phyloP scores from a whole-genome alignment of 64 coral and sea anemone genomes.

The Astreopora myriophthalma region DNA sequence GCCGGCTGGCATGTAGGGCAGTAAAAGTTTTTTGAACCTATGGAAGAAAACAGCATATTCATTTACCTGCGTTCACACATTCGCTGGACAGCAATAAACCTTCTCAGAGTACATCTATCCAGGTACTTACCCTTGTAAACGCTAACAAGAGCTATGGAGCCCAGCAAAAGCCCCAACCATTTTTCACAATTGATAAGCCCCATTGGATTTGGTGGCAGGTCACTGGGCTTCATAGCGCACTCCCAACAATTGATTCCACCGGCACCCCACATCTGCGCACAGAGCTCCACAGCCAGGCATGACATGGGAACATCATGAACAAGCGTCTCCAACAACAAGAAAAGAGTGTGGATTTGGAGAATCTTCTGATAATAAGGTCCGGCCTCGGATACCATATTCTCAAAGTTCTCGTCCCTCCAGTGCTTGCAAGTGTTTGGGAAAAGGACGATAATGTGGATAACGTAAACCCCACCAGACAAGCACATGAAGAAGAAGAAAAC shows the following conservation, averaged over 20 bases:
- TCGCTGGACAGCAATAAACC: no score
- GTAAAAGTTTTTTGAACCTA: no score
- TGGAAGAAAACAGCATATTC: no score
- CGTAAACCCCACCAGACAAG: conserved; percentile 79
- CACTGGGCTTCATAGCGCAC: conserved; percentile 45
- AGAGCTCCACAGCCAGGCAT: conserved; percentile 84
- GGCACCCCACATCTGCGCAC: conserved; percentile 87
- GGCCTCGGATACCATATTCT: conserved; percentile 80
- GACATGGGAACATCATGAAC: conserved; percentile 92
- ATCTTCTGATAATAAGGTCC: conserved; percentile 87
- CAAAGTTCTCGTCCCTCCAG: conserved; percentile 87
- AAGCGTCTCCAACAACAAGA: conserved; percentile 81
- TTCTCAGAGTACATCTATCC: no score
- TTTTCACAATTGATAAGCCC: conserved; percentile 68
- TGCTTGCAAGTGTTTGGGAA: conserved; percentile 91
- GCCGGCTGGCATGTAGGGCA: no score
- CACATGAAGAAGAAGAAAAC: conserved; percentile 94
- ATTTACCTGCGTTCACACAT: no score
- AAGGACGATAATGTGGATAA: conserved; percentile 79
- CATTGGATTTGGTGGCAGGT: conserved; percentile 40
- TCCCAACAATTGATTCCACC: conserved; percentile 96
- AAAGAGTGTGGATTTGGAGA: conserved; percentile 81
- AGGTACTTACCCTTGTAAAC: conserved; percentile 85
- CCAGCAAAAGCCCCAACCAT: conserved; percentile 89
- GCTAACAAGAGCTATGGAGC: conserved; percentile 86